Conservation (phyloP, 1,140 invertebrate genomes). For the Polyergus mexicanus region DNA sequence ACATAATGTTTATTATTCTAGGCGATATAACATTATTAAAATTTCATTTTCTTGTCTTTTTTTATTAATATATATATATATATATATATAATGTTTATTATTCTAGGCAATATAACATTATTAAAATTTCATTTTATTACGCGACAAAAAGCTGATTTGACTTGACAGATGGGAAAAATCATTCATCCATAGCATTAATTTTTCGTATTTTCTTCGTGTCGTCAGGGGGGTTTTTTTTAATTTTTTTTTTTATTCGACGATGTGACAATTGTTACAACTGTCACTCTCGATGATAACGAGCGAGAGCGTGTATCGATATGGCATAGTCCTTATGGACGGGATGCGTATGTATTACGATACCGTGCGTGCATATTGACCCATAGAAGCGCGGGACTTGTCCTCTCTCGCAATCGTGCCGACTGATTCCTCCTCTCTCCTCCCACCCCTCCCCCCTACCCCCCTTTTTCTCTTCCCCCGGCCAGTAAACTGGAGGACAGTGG, state of each 20-base stretch:
- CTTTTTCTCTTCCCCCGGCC: conserved; percentile 32
- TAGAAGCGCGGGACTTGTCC: conserved; percentile 57
- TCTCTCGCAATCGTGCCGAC: conserved; percentile 60
- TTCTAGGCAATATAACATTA: not conserved
- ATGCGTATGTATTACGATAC: not conserved
- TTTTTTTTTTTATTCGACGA: too few relatives aligned
- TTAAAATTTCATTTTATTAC: not conserved
- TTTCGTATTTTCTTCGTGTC: not conserved
- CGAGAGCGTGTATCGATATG: not conserved
- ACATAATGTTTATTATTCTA: not conserved
- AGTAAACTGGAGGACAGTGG: conserved; percentile 86
- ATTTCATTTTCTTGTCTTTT: not conserved
- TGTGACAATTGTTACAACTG: not conserved
- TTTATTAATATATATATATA: too few relatives aligned
- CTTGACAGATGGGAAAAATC: not conserved
- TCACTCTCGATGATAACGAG: not conserved
- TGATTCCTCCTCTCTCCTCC: conserved; percentile 52
- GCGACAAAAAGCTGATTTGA: not conserved
- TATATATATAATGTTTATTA: not conserved
- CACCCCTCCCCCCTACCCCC: not conserved
- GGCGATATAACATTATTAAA: not conserved
- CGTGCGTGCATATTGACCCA: conserved; percentile 50
- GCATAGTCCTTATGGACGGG: not conserved
- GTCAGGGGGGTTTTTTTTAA: too few relatives aligned
- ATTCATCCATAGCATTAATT: not conserved